A percentile compares a stretch with the other conserved stretches of the same genome.
Conservation (phyloP, 1,140 invertebrate species). For the Drosophila burlai region DNA sequence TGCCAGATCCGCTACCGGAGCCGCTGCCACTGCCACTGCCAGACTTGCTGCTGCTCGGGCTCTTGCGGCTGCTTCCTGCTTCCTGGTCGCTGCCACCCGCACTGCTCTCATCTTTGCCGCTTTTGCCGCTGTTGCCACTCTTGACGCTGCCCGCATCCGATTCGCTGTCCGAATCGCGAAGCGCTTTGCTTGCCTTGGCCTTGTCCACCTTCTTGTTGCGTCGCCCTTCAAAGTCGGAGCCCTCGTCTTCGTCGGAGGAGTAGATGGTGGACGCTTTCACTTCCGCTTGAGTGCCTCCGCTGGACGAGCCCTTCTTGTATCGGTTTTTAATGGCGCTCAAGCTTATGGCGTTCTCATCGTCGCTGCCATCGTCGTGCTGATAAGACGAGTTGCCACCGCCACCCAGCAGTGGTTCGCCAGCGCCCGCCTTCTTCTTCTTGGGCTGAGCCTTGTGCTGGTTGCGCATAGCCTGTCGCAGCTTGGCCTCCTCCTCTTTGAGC, state of each 20-base stretch:
- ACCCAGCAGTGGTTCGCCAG: conserved; percentile 85
- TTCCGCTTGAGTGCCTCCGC: conserved; percentile 56
- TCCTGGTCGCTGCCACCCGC: conserved; percentile 61
- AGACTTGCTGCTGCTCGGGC: conserved; percentile 45
- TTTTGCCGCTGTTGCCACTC: conserved; percentile 70
- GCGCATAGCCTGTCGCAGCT: conserved; percentile 93
- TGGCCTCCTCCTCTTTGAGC: conserved; percentile 98
- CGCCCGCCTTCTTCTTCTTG: conserved; percentile 88
- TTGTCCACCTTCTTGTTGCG: conserved; percentile 91
- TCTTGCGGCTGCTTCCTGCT: conserved; percentile 44
- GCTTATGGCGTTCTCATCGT: conserved; percentile 96
- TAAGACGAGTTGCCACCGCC: conserved; percentile 76
- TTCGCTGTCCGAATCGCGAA: conserved; percentile 91
- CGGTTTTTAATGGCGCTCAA: conserved; percentile 97
- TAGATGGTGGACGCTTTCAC: conserved; percentile 91
- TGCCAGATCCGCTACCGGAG: conserved; percentile 58
- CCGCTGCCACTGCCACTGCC: conserved; percentile 44
- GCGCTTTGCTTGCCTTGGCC: conserved; percentile 91
- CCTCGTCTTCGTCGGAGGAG: conserved; percentile 96
- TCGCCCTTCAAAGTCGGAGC: conserved; percentile 93
- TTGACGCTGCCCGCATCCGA: conserved; percentile 79
- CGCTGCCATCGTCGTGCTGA: conserved; percentile 92
- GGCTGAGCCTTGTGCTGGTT: conserved; percentile 87
- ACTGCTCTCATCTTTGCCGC: conserved; percentile 33
- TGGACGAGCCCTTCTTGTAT: conserved; percentile 89